A percentile compares a stretch with the other conserved stretches of the same genome.
phyloP scores from a whole-genome alignment of 2,113 vertebrate genomes.

The Hoplias malabaricus region DNA sequence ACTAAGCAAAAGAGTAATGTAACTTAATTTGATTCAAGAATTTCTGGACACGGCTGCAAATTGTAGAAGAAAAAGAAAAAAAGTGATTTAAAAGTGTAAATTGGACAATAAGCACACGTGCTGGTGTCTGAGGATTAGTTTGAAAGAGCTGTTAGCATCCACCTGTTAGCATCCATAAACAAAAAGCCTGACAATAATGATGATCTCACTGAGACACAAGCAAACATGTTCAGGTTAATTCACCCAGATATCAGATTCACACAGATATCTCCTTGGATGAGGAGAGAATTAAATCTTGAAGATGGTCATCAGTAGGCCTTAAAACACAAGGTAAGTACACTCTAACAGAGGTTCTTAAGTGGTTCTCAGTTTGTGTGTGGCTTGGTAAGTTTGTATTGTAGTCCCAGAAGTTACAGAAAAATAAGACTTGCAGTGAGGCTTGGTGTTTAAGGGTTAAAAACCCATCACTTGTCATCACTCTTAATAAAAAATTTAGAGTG shows the following conservation, averaged over 20 bases:
- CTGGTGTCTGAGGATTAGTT: neutral
- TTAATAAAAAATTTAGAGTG: no score
- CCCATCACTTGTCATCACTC: no score
- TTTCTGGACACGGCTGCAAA: neutral
- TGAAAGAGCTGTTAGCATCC: neutral
- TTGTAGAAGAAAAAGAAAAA: neutral
- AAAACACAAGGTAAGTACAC: no score
- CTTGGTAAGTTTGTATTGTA: neutral
- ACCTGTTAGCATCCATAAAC: slow-evolving; percentile 5
- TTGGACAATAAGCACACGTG: neutral
- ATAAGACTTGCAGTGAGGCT: no score
- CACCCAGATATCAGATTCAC: neutral
- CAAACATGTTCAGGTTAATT: neutral
- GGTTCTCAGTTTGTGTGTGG: no score
- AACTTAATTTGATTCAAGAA: neutral
- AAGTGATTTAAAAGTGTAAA: neutral
- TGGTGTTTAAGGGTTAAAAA: no score
- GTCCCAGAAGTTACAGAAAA: no score
- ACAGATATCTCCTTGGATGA: no score
- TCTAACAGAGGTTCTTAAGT: neutral
- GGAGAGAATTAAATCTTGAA: no score
- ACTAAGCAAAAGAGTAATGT: neutral
- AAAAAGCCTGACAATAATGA: neutral
- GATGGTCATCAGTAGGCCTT: no score
- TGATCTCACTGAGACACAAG: neutral